phyloP scores from a whole-genome alignment of 2,888 invertebrate species.

The Keiferia lycopersicella region DNA sequence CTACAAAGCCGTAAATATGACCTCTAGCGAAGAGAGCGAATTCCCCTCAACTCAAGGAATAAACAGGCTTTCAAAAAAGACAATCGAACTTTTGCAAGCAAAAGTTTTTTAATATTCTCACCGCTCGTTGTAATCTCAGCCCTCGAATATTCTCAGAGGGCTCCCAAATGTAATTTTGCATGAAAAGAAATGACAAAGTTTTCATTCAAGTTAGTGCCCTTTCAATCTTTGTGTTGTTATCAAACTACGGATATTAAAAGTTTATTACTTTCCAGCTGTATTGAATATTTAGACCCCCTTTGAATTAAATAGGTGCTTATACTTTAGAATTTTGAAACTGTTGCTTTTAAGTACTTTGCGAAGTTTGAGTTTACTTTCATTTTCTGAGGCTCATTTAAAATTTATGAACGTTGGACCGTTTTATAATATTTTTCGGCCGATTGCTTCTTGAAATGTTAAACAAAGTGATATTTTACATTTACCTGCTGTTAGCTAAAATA shows the following conservation, averaged over 20 bases:
- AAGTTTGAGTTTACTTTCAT: constrained; percentile 19
- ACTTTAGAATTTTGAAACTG: constrained; percentile 19
- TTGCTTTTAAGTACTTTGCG: constrained; percentile 15
- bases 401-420: constrained; percentile 7
- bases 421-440: constrained; percentile 6
- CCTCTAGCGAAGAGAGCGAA: constrained; percentile 13
- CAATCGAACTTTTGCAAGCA: constrained; percentile 71
- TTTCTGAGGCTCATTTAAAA: constrained; percentile 17
- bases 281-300: constrained; percentile 13
- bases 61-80: constrained; percentile 74
- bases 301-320: constrained; percentile 17
- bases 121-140: constrained; percentile 72
- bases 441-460: background rate
- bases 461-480: background rate
- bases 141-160: constrained; percentile 64
- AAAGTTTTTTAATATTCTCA: constrained; percentile 80
- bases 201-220: constrained; percentile 57
- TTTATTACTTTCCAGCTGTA: constrained; percentile 21
- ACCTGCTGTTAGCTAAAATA: too few relatives aligned
- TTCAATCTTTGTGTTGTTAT: constrained; percentile 51
- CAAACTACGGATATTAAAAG: constrained; percentile 27
- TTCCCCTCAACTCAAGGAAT: constrained; percentile 40
- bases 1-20: background rate
- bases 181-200: constrained; percentile 74
- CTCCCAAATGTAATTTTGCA: constrained; percentile 75